Evolutionary conservation across 2,797 vertebrate species (phyloP).

Genomic region (Austrolebias charrua): DNA sequence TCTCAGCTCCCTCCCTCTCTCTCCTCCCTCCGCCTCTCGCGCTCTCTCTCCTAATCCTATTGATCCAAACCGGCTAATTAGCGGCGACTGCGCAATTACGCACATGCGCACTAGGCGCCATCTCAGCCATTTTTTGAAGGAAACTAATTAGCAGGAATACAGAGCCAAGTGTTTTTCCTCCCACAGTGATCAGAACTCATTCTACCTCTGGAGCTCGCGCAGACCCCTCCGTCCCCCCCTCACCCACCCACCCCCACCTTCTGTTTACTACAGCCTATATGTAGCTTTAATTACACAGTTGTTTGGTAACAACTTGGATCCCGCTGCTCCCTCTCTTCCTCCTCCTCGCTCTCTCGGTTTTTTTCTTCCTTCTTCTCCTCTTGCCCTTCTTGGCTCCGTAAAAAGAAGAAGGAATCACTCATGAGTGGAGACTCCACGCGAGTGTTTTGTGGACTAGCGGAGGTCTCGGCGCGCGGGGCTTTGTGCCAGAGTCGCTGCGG

Average conservation of each 20-base stretch:
- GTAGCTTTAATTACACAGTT: conserved; percentile 81
- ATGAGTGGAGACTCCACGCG: conserved; percentile 71
- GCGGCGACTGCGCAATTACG: conserved; percentile 80
- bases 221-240: conserved; percentile 77
- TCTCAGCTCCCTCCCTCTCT: conserved; percentile 29
- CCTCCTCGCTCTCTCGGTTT: conserved; percentile 22
- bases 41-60: conserved; percentile 79
- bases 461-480: conserved; percentile 68
- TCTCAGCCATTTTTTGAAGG: conserved; percentile 83
- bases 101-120: conserved; percentile 78
- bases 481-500: conserved; percentile 72
- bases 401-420: conserved; percentile 65
- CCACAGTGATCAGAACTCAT: conserved; percentile 81
- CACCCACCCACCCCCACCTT: conserved; percentile 56
- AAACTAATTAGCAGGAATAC: conserved; percentile 84
- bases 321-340: conserved; percentile 68
- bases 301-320: conserved; percentile 75
- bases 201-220: conserved; percentile 81
- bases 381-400: conserved; percentile 62
- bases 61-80: conserved; percentile 82
- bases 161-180: conserved; percentile 80
- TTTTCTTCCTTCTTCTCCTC: background rate
- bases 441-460: conserved; percentile 75
- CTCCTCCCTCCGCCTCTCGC: conserved; percentile 21
- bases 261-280: conserved; percentile 77